These are phyloP conservation scores for Epirrhoe tristata DNA, from an alignment of 2,888 invertebrate genomes.

Conservation along the genomic window DNA sequence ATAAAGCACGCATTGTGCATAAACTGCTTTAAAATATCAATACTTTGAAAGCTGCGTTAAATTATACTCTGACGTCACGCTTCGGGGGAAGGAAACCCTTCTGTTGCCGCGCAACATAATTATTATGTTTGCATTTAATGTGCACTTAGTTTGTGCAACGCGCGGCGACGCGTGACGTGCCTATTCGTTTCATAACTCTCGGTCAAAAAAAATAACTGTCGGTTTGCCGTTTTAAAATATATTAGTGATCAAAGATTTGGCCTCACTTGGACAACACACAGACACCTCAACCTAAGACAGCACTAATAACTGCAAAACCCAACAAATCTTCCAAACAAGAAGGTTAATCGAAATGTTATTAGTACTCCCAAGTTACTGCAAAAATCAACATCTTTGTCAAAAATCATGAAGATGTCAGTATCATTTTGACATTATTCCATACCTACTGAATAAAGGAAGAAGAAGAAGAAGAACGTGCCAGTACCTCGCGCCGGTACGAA, in stretches of 20 bases:
- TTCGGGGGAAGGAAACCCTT: constrained; percentile 24
- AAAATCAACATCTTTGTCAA: not conserved
- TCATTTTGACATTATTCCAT: constrained; percentile 5
- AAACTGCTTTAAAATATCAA: not conserved
- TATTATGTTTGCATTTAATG: constrained; percentile 20
- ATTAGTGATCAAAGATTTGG: too few species aligned
- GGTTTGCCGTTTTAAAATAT: too few species aligned
- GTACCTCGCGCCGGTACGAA: not conserved
- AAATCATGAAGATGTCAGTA: not conserved
- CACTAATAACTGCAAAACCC: constrained; percentile 1
- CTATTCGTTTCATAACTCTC: not conserved
- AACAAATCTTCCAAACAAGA: not conserved
- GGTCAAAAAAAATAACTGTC: too few species aligned
- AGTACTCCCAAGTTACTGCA: not conserved
- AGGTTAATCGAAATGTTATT: not conserved
- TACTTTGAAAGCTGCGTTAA: not conserved
- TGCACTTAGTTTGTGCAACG: constrained; percentile 18
- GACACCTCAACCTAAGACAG: too few species aligned
- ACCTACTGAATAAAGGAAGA: too few species aligned
- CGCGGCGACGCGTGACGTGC: not conserved
- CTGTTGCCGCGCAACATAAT: constrained; percentile 32
- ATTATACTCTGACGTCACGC: constrained; percentile 13
- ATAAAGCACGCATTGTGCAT: too few species aligned
- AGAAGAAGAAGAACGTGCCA: too few species aligned
- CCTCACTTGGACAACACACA: too few species aligned